Percentiles rank a stretch among this genome's conserved stretches.
Conservation (phyloP, 2,888 invertebrate species). For the Zonitis immaculata region DNA sequence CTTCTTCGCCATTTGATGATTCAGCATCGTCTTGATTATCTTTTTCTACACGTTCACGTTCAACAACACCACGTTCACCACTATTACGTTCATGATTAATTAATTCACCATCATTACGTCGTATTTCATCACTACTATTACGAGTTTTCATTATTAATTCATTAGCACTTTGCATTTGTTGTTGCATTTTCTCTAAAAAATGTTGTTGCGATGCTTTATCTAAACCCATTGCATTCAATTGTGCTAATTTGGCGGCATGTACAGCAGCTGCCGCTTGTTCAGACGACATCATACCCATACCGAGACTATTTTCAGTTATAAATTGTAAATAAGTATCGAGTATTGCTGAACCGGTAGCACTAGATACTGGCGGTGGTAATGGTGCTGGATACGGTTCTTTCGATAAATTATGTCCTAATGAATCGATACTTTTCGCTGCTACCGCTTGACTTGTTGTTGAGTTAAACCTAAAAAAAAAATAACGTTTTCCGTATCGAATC, state of each 20-base stretch:
- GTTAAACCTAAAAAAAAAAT: constrained; percentile 50
- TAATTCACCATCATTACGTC: constrained; percentile 53
- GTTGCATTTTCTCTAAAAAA: constrained; percentile 61
- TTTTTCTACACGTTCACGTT: constrained; percentile 41
- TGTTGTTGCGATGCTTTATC: constrained; percentile 54
- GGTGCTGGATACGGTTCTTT: constrained; percentile 68
- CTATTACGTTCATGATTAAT: constrained; percentile 54
- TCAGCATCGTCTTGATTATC: constrained; percentile 48
- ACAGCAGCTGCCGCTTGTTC: constrained; percentile 67
- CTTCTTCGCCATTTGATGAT: constrained; percentile 55
- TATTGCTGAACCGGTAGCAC: constrained; percentile 65
- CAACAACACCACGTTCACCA: constrained; percentile 29
- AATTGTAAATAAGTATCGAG: constrained; percentile 85
- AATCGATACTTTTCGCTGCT: constrained; percentile 64
- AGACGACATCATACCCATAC: constrained; percentile 58
- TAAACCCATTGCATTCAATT: constrained; percentile 63
- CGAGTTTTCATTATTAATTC: constrained; percentile 52
- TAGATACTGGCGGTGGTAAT: constrained; percentile 45
- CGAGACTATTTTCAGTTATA: constrained; percentile 77
- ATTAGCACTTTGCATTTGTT: constrained; percentile 55
- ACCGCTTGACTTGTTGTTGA: constrained; percentile 50
- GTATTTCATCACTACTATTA: constrained; percentile 50
- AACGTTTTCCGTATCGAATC: too few relatives aligned
- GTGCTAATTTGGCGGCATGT: constrained; percentile 74
- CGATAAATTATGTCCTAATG: constrained; percentile 57